Percentiles rank a stretch among this genome's conserved stretches.
Conservation (phyloP, 2,797 vertebrate genomes). For the Perodicticus potto region DNA sequence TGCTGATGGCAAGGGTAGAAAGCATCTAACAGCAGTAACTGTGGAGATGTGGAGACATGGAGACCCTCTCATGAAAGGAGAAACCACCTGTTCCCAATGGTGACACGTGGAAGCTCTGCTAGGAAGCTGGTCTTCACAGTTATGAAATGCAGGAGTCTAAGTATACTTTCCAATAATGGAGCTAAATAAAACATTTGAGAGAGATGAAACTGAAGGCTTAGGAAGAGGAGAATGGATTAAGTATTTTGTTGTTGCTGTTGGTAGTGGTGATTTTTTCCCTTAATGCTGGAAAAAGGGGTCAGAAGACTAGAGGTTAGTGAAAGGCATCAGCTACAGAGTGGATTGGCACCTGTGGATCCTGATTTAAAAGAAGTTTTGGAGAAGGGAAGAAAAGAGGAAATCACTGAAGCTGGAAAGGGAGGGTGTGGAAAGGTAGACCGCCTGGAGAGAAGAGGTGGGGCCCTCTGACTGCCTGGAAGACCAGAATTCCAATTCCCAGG, state of each 20-base stretch:
- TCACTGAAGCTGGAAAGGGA: background rate
- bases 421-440: constrained; percentile 57
- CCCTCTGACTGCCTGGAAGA: constrained; percentile 59
- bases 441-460: constrained; percentile 64
- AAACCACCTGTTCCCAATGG: background rate
- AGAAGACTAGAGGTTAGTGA: no score
- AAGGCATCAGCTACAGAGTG: background rate
- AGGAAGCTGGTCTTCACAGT: background rate
- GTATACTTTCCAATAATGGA: background rate
- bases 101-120: background rate
- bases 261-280: background rate
- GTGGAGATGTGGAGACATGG: background rate
- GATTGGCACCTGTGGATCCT: background rate
- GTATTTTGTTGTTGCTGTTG: background rate
- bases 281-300: background rate
- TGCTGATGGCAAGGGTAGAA: background rate
- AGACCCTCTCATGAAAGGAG: background rate
- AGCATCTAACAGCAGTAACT: background rate
- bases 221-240: background rate
- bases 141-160: background rate
- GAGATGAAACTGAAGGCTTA: background rate
- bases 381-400: background rate
- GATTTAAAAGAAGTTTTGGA: constrained; percentile 2
- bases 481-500: constrained; percentile 66
- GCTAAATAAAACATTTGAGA: background rate